phyloP scores from a whole-genome alignment of 2,113 vertebrate genomes.

The Chionodraco myersi region DNA sequence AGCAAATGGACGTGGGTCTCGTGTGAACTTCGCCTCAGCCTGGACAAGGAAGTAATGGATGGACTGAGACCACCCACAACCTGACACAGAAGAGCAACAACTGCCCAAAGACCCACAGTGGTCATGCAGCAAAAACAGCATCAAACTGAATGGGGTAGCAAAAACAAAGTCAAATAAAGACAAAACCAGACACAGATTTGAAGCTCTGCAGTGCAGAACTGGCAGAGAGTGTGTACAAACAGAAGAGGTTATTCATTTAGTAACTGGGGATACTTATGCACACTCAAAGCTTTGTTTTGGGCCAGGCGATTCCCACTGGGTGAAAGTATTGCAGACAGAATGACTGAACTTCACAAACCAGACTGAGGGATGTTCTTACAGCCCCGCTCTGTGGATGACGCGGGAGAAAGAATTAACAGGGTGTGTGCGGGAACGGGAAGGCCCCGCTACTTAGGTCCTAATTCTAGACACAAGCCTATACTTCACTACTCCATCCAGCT shows the following conservation, averaged over 20 bases:
- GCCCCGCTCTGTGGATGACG: conserved; percentile 58
- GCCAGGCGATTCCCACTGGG: conserved; percentile 43
- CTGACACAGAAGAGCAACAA: conserved; percentile 54
- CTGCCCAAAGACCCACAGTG: conserved; percentile 44
- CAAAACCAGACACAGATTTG: conserved; percentile 52
- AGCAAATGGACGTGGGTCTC: conserved; percentile 71
- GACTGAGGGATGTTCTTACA: conserved; percentile 49
- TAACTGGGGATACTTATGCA: conserved; percentile 39
- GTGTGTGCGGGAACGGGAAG: conserved; percentile 67
- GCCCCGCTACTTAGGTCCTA: conserved; percentile 31
- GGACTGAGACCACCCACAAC: conserved; percentile 77
- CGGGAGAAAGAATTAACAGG: conserved; percentile 58
- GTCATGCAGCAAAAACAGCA: conserved; percentile 47
- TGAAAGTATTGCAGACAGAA: conserved; percentile 47
- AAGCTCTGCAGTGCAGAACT: conserved; percentile 20
- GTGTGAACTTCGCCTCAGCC: conserved; percentile 70
- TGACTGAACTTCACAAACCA: conserved; percentile 60
- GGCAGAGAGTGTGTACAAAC: conserved; percentile 27
- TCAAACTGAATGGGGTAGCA: conserved; percentile 25
- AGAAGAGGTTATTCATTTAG: conserved; percentile 48
- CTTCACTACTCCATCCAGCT: conserved; percentile 34
- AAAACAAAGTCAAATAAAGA: conserved; percentile 40
- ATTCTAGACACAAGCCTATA: conserved; percentile 49
- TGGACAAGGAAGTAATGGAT: conserved; percentile 73
- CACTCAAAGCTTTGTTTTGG: conserved; percentile 63